A percentile compares a stretch with the other conserved stretches of the same genome.
Evolutionary conservation across 2,888 invertebrate species (phyloP).

Genomic region (Drosophila ezoana): DNA sequence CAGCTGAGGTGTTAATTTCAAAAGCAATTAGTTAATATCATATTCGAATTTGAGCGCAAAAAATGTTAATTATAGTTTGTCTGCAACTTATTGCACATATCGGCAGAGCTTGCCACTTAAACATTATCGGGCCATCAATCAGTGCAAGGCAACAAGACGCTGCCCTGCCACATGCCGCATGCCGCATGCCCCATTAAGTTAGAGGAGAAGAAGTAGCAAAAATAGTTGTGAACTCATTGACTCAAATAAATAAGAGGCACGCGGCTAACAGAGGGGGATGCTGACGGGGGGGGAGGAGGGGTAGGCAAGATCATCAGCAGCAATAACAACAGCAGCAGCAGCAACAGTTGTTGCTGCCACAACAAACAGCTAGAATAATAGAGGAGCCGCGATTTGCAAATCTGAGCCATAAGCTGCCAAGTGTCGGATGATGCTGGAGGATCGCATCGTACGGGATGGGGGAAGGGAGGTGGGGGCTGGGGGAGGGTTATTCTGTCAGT

Average conservation of each 20-base stretch:
- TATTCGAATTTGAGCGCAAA: not conserved
- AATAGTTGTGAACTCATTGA: constrained; percentile 79
- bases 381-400: constrained; percentile 75
- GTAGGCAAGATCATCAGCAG: constrained; percentile 63
- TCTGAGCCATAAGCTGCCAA: constrained; percentile 79
- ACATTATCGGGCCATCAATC: constrained; percentile 75
- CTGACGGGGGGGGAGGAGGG: constrained; percentile 7
- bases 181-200: constrained; percentile 51
- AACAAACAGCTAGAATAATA: constrained; percentile 78
- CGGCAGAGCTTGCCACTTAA: constrained; percentile 67
- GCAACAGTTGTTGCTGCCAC: constrained; percentile 45
- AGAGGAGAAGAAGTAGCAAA: constrained; percentile 46
- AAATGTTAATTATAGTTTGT: constrained; percentile 40
- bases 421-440: constrained; percentile 69
- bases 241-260: constrained; percentile 80
- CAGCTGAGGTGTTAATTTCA: not conserved
- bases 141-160: constrained; percentile 68
- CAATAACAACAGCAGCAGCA: constrained; percentile 57
- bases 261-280: constrained; percentile 54
- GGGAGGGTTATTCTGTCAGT: constrained; percentile 29
- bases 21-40: not conserved
- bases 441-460: constrained; percentile 4
- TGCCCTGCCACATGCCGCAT: constrained; percentile 62
- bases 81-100: constrained; percentile 54
- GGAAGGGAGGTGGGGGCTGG: not conserved